Percentiles rank a stretch among this genome's conserved stretches.
phyloP scores from a whole-genome alignment of 2,113 vertebrate genomes.

The Sorex fumeus region DNA sequence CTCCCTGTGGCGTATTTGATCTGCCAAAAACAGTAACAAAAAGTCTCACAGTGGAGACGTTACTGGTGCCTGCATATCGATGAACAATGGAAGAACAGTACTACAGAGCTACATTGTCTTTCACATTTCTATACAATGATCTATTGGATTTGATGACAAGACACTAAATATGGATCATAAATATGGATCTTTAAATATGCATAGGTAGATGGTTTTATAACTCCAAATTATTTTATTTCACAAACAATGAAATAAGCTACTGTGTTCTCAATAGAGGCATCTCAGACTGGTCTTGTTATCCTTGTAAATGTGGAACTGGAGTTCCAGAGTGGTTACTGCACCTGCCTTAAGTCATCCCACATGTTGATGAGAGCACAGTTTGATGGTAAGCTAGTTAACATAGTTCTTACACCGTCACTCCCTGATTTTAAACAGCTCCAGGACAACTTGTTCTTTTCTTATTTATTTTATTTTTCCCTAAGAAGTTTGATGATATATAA shows the following conservation, averaged over 20 bases:
- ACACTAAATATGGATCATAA: background rate
- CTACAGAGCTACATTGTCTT: background rate
- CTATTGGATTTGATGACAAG: slow-evolving; percentile 53
- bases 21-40: too few relatives aligned
- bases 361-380: background rate
- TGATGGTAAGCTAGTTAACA: background rate
- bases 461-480: background rate
- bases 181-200: background rate
- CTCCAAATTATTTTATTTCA: slow-evolving; percentile 41
- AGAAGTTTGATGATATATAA: background rate
- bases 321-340: background rate
- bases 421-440: background rate
- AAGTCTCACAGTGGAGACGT: too few relatives aligned
- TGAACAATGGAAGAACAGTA: too few relatives aligned
- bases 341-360: background rate
- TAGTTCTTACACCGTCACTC: background rate
- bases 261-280: background rate
- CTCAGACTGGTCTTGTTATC: background rate
- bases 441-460: background rate
- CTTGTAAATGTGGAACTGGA: background rate
- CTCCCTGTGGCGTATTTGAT: too few relatives aligned
- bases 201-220: background rate
- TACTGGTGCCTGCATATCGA: too few relatives aligned
- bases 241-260: background rate
- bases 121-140: slow-evolving; percentile 31